Evolutionary conservation across 2,888 invertebrate genomes (phyloP).

Genomic region (Lochmaea capreae): DNA sequence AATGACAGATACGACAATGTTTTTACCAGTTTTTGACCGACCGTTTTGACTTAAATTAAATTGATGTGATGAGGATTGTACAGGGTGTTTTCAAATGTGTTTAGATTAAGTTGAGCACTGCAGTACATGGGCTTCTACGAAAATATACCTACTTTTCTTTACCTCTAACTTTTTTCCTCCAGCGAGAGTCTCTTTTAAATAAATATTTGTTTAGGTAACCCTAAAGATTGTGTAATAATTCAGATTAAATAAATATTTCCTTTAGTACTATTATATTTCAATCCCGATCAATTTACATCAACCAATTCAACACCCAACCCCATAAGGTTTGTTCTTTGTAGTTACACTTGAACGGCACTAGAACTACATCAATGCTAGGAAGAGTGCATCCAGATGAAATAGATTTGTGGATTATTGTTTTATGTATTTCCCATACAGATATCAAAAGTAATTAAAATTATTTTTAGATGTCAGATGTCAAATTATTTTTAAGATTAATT

Average conservation of each 20-base stretch:
- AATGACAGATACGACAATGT: background rate
- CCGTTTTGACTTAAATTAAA: constrained; percentile 29
- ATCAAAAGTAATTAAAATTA: no score
- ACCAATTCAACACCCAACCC: background rate
- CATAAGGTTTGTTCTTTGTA: no score
- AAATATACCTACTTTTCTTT: constrained; percentile 37
- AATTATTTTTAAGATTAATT: no score
- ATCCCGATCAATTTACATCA: background rate
- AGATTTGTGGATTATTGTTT: no score
- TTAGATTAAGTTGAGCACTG: constrained; percentile 37
- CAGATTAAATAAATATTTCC: constrained; percentile 4
- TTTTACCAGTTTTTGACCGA: constrained; percentile 9
- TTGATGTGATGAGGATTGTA: constrained; percentile 44
- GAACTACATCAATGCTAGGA: no score
- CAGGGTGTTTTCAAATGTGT: constrained; percentile 43
- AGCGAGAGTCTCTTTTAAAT: background rate
- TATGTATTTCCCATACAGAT: no score
- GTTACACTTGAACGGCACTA: no score
- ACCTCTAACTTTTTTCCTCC: constrained; percentile 29
- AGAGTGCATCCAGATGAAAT: no score
- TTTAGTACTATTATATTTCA: background rate
- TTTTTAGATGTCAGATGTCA: no score
- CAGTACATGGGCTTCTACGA: constrained; percentile 41
- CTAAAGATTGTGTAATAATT: constrained; percentile 4
- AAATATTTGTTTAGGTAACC: constrained; percentile 4